These are phyloP conservation scores for Loriculus beryllinus DNA, from an alignment of 2,797 vertebrate genomes.

Conservation along the genomic window DNA sequence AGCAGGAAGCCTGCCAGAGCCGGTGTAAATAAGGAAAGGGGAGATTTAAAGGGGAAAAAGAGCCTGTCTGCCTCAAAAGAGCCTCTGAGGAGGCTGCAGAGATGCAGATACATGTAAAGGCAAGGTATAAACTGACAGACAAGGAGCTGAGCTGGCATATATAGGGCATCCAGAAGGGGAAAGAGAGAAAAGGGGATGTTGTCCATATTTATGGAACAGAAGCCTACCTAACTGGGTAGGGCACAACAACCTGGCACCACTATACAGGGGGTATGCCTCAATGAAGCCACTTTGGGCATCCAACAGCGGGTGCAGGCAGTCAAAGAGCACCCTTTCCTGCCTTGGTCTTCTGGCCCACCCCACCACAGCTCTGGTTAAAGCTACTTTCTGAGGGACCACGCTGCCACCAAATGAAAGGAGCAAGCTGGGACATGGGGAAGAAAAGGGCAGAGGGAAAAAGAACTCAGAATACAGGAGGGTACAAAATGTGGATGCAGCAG, in stretches of 20 bases:
- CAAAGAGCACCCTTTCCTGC: neutral
- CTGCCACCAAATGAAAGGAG: neutral
- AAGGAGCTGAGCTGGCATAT: neutral
- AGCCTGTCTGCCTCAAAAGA: neutral
- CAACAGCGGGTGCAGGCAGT: accelerated
- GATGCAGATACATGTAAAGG: neutral
- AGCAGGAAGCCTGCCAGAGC: neutral
- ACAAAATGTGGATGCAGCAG: neutral
- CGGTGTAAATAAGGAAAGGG: neutral
- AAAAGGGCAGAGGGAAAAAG: neutral
- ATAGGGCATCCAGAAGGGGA: neutral
- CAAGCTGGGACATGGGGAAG: accelerated
- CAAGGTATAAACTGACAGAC: neutral
- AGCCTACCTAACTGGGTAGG: neutral
- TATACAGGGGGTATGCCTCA: neutral
- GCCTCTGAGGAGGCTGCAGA: neutral
- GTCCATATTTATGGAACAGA: neutral
- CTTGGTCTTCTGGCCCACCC: accelerated
- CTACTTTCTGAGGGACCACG: accelerated
- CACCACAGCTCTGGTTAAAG: accelerated
- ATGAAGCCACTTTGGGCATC: neutral
- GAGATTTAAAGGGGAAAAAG: neutral
- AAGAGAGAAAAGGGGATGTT: neutral
- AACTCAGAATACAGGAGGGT: neutral
- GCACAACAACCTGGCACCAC: neutral